Conservation (phyloP, 2,888 invertebrate genomes). For the Torymus tubicola region DNA sequence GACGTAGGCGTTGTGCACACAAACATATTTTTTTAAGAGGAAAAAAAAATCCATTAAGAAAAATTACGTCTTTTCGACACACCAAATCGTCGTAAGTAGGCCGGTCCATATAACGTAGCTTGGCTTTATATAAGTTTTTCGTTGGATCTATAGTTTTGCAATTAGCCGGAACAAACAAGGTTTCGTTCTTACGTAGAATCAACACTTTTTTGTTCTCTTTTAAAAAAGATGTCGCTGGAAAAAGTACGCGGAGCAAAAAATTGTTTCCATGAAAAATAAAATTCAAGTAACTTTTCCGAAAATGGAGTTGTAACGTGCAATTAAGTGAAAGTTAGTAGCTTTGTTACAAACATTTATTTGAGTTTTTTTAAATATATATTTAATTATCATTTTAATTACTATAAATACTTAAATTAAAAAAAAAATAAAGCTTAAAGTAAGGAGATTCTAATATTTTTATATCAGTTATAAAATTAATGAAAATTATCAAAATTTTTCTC, state of each 20-base stretch:
- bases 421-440: too few relatives aligned
- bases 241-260: neutral
- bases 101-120: conserved; percentile 19
- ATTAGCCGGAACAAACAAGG: conserved; percentile 10
- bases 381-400: too few relatives aligned
- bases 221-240: conserved; percentile 43
- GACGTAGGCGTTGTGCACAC: conserved; percentile 36
- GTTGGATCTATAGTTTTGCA: conserved; percentile 41
- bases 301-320: too few relatives aligned
- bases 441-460: too few relatives aligned
- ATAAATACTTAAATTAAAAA: too few relatives aligned
- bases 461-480: neutral
- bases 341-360: too few relatives aligned
- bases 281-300: too few relatives aligned
- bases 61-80: conserved; percentile 34
- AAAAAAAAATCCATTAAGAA: conserved; percentile 28
- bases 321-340: too few relatives aligned
- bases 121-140: conserved; percentile 35
- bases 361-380: too few relatives aligned
- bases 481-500: conserved; percentile 14
- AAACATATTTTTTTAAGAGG: conserved; percentile 43
- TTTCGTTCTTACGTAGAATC: conserved; percentile 37
- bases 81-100: conserved; percentile 37
- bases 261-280: neutral
- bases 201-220: conserved; percentile 12